A percentile compares a stretch with the other conserved stretches of the same genome.
These are phyloP conservation scores for Habropoda laboriosa DNA, from an alignment of 1,140 invertebrate genomes.

Conservation along the genomic window DNA sequence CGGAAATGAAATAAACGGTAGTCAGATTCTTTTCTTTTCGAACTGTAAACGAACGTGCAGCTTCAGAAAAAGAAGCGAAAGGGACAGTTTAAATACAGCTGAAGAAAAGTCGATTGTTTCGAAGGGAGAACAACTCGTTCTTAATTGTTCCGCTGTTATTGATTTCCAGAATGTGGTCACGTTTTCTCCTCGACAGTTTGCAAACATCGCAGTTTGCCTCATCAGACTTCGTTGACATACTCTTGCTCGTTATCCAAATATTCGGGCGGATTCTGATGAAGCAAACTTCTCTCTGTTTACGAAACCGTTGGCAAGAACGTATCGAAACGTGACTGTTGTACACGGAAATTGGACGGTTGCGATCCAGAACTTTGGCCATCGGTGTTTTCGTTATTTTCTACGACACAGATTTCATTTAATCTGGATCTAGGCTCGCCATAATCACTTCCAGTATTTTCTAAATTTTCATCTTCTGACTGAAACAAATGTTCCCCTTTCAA, in stretches of 20 bases:
- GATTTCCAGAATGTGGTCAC: neutral
- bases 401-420: neutral
- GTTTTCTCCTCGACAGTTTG: neutral
- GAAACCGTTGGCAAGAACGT: neutral
- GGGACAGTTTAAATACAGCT: too few relatives aligned
- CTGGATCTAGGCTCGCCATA: too few relatives aligned
- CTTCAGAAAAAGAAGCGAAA: too few relatives aligned
- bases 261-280: neutral
- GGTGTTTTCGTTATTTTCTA: neutral
- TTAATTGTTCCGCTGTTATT: slow-evolving; percentile 8
- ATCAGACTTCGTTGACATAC: slow-evolving; percentile 19
- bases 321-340: neutral
- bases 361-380: neutral
- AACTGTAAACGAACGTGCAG: too few relatives aligned
- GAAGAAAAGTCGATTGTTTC: neutral
- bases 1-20: too few relatives aligned
- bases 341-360: neutral
- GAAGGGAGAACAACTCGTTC: neutral
- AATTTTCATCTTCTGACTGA: too few relatives aligned
- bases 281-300: slow-evolving; percentile 12
- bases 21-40: too few relatives aligned
- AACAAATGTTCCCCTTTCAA: too few relatives aligned
- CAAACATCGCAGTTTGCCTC: slow-evolving; percentile 16
- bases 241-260: slow-evolving; percentile 16
- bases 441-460: too few relatives aligned